phyloP scores from a whole-genome alignment of 2,888 invertebrate genomes.

The Heliconius charithonia region DNA sequence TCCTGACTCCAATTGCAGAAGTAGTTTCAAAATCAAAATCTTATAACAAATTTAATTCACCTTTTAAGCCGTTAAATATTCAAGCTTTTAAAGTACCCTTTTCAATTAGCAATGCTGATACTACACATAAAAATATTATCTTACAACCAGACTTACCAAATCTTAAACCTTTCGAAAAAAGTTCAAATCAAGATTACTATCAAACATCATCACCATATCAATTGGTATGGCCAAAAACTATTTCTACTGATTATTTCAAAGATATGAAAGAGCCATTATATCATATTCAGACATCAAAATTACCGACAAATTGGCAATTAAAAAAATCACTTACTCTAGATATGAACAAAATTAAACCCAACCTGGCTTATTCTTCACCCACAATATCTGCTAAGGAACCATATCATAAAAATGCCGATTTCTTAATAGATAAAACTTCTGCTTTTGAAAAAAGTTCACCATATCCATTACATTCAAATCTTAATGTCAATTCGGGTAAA shows the following conservation, averaged over 20 bases:
- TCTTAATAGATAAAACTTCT: background rate
- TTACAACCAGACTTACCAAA: background rate
- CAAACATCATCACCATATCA: background rate
- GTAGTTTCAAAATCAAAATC: background rate
- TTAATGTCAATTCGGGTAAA: background rate
- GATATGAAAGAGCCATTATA: background rate
- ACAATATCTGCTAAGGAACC: background rate
- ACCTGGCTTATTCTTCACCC: background rate
- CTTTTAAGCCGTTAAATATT: background rate
- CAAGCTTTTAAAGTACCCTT: background rate
- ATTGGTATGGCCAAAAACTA: background rate
- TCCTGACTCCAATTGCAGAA: background rate
- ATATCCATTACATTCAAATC: background rate
- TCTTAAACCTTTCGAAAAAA: background rate
- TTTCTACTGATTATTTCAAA: background rate
- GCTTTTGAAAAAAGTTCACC: background rate
- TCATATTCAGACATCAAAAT: background rate
- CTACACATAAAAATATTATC: background rate
- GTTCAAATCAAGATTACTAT: background rate
- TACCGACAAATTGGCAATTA: background rate
- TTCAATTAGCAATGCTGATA: background rate
- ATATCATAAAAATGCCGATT: background rate
- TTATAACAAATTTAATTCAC: background rate
- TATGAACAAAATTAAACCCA: background rate
- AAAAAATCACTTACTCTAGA: background rate